phyloP scores from a whole-genome alignment of 2,113 vertebrate genomes.

The Camelus bactrianus region DNA sequence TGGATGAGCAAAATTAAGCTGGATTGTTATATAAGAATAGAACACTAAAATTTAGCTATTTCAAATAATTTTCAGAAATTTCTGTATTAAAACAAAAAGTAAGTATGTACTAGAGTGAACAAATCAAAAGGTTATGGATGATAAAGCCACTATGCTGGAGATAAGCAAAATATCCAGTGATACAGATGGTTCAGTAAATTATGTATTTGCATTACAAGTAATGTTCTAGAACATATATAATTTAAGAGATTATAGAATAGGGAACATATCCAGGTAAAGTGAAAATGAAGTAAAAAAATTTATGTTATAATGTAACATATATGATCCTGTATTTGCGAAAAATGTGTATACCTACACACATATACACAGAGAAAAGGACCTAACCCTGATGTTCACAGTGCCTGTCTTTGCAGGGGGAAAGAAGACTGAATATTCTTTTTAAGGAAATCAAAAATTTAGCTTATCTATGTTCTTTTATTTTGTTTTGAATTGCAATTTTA shows the following conservation, averaged over 20 bases:
- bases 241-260: background rate
- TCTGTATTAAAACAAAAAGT: slow-evolving; percentile 10
- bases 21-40: background rate
- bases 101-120: background rate
- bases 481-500: slow-evolving; percentile 32
- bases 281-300: background rate
- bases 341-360: background rate
- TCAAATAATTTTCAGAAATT: slow-evolving; percentile 42
- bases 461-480: slow-evolving; percentile 32
- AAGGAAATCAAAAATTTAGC: background rate
- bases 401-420: background rate
- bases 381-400: background rate
- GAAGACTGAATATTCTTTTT: background rate
- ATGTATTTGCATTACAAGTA: background rate
- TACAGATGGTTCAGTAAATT: slow-evolving; percentile 1
- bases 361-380: background rate
- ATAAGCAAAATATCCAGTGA: background rate
- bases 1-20: background rate
- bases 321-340: background rate
- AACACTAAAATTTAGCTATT: background rate
- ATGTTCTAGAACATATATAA: background rate
- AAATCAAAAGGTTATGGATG: background rate
- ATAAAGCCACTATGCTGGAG: background rate
- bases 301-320: background rate
- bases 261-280: background rate